These are phyloP conservation scores for Galerucella calmariensis DNA, from an alignment of 2,888 invertebrate species.

Conservation along the genomic window DNA sequence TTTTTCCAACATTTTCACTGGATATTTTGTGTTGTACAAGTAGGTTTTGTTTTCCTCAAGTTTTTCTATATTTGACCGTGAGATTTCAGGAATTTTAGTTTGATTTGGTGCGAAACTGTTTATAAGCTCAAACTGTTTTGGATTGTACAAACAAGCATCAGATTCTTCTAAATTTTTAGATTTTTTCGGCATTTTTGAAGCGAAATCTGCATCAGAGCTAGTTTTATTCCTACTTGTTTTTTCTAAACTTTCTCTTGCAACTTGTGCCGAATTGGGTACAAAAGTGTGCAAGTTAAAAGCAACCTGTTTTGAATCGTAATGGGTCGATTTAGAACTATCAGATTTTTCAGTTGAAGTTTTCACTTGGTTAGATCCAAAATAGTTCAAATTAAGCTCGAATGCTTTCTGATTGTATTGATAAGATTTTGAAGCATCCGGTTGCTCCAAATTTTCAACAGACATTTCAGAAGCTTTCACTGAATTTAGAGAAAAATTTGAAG, in stretches of 20 bases:
- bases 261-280: background rate
- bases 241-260: background rate
- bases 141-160: background rate
- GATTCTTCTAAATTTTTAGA: conserved; percentile 4
- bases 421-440: too few relatives aligned
- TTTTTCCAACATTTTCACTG: conserved; percentile 1
- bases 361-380: too few relatives aligned
- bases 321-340: background rate
- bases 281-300: background rate
- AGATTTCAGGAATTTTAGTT: background rate
- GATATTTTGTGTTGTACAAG: background rate
- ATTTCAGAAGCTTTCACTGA: background rate
- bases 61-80: background rate
- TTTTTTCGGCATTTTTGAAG: background rate
- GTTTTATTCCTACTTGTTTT: background rate
- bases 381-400: too few relatives aligned
- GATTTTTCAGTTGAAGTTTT: background rate
- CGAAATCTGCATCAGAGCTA: background rate
- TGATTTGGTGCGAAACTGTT: background rate
- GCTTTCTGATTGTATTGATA: too few relatives aligned
- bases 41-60: background rate
- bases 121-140: background rate
- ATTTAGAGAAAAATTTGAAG: background rate
- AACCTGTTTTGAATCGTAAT: background rate
- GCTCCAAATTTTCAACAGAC: background rate